A percentile compares a stretch with the other conserved stretches of the same genome.
phyloP scores from a whole-genome alignment of 2,888 invertebrate genomes.

The Synergus laeviventris region DNA sequence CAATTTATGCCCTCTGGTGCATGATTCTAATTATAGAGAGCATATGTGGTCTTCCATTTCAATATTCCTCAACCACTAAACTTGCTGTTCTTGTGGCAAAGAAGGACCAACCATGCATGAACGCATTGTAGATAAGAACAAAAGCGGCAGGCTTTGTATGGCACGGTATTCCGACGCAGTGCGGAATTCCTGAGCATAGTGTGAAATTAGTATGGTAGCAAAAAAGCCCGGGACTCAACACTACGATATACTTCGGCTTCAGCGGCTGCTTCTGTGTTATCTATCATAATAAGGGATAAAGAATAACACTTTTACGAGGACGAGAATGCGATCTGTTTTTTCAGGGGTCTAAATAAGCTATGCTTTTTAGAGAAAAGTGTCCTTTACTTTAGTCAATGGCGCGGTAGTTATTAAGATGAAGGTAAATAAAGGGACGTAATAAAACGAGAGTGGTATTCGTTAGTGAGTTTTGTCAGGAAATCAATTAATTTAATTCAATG shows the following conservation, averaged over 20 bases:
- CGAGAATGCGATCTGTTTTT: slow-evolving; percentile 24
- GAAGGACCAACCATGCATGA: neutral
- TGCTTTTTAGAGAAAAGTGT: neutral
- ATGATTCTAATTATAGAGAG: neutral
- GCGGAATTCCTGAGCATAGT: slow-evolving; percentile 30
- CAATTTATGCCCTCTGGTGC: neutral
- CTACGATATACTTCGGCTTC: neutral
- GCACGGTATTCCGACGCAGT: slow-evolving; percentile 25
- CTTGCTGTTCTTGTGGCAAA: neutral
- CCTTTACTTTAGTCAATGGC: neutral
- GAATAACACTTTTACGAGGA: slow-evolving; percentile 1
- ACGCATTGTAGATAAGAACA: slow-evolving; percentile 23
- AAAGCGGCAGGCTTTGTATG: neutral
- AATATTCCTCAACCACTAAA: neutral
- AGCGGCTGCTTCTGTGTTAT: neutral
- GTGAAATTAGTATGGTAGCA: slow-evolving; percentile 20
- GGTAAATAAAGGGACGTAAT: slow-evolving; percentile 13
- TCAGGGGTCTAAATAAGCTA: slow-evolving; percentile 18
- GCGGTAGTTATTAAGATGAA: slow-evolving; percentile 7
- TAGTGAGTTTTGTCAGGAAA: neutral
- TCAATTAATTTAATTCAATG: slow-evolving; percentile 18
- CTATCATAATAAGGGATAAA: slow-evolving; percentile 18
- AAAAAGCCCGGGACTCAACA: neutral
- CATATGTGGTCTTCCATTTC: neutral
- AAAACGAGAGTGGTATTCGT: neutral